These are phyloP conservation scores for Semnornis frantzii DNA, from an alignment of 2,113 vertebrate genomes.

Conservation along the genomic window DNA sequence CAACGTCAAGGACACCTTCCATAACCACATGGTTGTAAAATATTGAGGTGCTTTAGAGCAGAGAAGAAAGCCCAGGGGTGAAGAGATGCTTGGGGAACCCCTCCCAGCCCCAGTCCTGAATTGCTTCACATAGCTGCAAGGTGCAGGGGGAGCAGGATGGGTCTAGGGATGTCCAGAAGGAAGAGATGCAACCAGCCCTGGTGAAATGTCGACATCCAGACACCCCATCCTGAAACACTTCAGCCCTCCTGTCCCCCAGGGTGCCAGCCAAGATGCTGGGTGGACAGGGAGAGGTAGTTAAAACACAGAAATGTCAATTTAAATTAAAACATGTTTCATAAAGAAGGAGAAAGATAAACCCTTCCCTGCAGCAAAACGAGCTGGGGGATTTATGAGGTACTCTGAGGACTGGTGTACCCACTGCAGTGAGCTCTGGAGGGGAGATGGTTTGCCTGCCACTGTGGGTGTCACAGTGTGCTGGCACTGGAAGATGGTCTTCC, in stretches of 20 bases:
- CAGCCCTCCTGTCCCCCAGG: accelerated
- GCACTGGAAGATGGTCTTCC: no score
- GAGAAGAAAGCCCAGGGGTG: neutral
- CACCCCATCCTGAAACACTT: neutral
- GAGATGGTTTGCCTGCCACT: accelerated
- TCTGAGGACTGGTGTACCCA: neutral
- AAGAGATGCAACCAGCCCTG: accelerated
- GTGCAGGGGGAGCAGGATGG: neutral
- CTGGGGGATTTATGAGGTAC: neutral
- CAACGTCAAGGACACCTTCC: neutral
- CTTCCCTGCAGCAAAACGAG: neutral
- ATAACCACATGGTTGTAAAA: neutral
- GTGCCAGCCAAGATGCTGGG: neutral
- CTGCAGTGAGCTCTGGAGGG: neutral
- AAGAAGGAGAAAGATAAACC: neutral
- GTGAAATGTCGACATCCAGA: neutral
- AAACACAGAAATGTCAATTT: slow-evolving; percentile 25
- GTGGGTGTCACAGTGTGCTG: accelerated
- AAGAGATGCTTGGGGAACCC: neutral
- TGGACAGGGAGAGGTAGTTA: neutral
- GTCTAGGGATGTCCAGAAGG: neutral
- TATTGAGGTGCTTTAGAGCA: neutral
- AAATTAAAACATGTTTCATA: slow-evolving; percentile 31
- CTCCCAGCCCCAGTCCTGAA: accelerated
- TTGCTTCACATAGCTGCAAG: accelerated